These are phyloP conservation scores for Galaxias olidus DNA, from an alignment of 2,797 vertebrate genomes.

Conservation along the genomic window DNA sequence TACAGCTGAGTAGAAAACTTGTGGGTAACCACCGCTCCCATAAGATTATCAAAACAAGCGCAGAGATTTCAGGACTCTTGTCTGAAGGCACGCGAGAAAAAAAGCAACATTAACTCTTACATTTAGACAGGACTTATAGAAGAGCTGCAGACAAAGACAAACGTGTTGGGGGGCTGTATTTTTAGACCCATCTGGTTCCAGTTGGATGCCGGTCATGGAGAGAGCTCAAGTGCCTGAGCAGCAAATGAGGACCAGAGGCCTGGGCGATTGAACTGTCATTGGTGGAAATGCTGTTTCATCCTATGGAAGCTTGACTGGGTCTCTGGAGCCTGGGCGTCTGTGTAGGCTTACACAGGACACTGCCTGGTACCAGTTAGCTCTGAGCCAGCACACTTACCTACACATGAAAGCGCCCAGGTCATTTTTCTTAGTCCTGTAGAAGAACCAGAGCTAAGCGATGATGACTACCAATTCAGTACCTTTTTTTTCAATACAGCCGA, in stretches of 20 bases:
- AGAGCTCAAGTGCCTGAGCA: slow-evolving; percentile 80
- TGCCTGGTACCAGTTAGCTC: slow-evolving; percentile 76
- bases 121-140: slow-evolving; percentile 75
- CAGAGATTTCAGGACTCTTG: slow-evolving; percentile 69
- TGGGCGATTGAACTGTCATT: slow-evolving; percentile 89
- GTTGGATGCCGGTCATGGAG: slow-evolving; percentile 79
- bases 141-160: slow-evolving; percentile 76
- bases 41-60: slow-evolving; percentile 69
- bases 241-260: slow-evolving; percentile 89
- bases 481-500: slow-evolving; percentile 39
- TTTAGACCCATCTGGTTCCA: slow-evolving; percentile 86
- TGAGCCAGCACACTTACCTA: slow-evolving; percentile 71
- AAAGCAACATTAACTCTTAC: slow-evolving; percentile 77
- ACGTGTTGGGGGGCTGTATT: slow-evolving; percentile 65
- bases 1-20: too few relatives aligned
- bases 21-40: slow-evolving; percentile 72
- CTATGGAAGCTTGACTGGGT: slow-evolving; percentile 66
- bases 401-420: slow-evolving; percentile 82
- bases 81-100: slow-evolving; percentile 70
- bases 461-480: slow-evolving; percentile 68
- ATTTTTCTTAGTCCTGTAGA: slow-evolving; percentile 72
- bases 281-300: slow-evolving; percentile 77
- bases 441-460: slow-evolving; percentile 71
- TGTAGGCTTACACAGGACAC: slow-evolving; percentile 71
- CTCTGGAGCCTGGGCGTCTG: slow-evolving; percentile 50